phyloP scores from a whole-genome alignment of 2,797 vertebrate genomes.

The Aplochiton taeniatus region DNA sequence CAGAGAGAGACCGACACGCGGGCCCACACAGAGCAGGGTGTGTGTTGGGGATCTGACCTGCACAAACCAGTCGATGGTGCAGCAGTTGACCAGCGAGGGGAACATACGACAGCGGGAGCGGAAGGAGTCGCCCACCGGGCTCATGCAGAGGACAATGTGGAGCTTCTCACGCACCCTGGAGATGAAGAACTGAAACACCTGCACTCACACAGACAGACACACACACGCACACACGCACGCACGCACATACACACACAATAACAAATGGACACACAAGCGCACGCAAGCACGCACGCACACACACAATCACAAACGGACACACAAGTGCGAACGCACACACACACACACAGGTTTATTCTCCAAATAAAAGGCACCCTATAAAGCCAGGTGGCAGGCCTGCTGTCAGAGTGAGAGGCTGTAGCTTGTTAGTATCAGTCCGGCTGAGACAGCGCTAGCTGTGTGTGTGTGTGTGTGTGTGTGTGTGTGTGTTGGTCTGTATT shows the following conservation, averaged over 20 bases:
- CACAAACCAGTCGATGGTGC: slow-evolving; percentile 88
- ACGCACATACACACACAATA: slow-evolving; percentile 12
- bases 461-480: background rate
- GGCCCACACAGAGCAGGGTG: slow-evolving; percentile 83
- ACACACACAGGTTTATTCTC: background rate
- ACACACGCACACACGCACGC: slow-evolving; percentile 20
- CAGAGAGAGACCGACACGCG: background rate
- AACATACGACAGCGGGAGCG: slow-evolving; percentile 86
- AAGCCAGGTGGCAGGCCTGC: too few species aligned
- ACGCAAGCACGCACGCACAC: background rate
- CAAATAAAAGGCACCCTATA: background rate
- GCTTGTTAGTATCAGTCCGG: too few species aligned
- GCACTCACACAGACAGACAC: slow-evolving; percentile 1
- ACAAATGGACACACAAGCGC: background rate
- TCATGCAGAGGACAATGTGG: slow-evolving; percentile 87
- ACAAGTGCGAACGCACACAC: background rate
- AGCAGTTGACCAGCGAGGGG: slow-evolving; percentile 87
- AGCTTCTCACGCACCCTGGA: slow-evolving; percentile 82
- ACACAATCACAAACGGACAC: background rate
- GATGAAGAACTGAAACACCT: slow-evolving; percentile 87
- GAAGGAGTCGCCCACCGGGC: slow-evolving; percentile 84
- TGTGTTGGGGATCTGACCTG: slow-evolving; percentile 64
- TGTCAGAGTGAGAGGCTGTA: too few species aligned
- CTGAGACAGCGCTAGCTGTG: too few species aligned
- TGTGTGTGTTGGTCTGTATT: background rate